These are phyloP conservation scores for Dascillus cervinus DNA, from an alignment of 2,888 invertebrate species.

Conservation along the genomic window DNA sequence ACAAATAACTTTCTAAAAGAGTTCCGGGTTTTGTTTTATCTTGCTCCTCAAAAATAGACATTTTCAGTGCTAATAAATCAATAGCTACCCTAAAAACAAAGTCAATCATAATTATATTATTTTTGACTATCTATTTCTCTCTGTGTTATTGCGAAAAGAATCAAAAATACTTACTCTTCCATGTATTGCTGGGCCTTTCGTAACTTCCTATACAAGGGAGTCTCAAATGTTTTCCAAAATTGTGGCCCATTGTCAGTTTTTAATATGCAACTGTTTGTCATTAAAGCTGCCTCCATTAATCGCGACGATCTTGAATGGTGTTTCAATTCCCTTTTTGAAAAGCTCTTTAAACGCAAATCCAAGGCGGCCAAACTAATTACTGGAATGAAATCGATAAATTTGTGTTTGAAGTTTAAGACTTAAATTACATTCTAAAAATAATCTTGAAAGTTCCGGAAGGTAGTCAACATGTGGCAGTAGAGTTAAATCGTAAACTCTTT, in stretches of 20 bases:
- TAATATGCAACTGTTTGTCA: constrained; percentile 63
- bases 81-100: constrained; percentile 50
- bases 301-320: constrained; percentile 56
- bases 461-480: constrained; percentile 50
- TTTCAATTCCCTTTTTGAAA: constrained; percentile 52
- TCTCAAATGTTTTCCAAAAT: constrained; percentile 65
- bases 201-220: constrained; percentile 64
- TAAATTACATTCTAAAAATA: constrained; percentile 70
- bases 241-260: constrained; percentile 61
- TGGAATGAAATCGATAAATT: constrained; percentile 38
- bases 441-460: constrained; percentile 58
- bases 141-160: neutral
- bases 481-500: constrained; percentile 39
- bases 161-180: constrained; percentile 48
- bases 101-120: constrained; percentile 3
- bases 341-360: constrained; percentile 60
- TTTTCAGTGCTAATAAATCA: constrained; percentile 54
- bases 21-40: constrained; percentile 22
- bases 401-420: constrained; percentile 1
- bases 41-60: constrained; percentile 44
- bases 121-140: constrained; percentile 2
- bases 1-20: constrained; percentile 61
- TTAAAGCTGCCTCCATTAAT: constrained; percentile 64
- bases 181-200: constrained; percentile 61
- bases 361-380: constrained; percentile 69